Conservation (phyloP, 2,797 vertebrate genomes). For the Siniperca scherzeri region DNA sequence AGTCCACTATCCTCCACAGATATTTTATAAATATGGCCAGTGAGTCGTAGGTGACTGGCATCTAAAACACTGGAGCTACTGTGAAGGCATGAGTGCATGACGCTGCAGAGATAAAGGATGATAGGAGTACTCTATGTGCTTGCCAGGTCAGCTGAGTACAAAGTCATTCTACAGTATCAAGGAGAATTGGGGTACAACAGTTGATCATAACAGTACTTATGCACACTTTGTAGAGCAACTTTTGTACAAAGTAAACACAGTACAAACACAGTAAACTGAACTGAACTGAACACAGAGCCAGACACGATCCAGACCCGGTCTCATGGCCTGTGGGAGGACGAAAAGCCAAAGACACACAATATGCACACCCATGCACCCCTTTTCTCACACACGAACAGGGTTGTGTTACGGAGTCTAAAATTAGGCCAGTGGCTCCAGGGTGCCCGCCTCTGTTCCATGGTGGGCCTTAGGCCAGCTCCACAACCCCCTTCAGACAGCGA, state of each 20-base stretch:
- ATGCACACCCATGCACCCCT: conserved; percentile 38
- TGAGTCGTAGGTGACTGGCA: conserved; percentile 43
- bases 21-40: conserved; percentile 33
- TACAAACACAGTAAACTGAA: conserved; percentile 28
- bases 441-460: conserved; percentile 62
- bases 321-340: conserved; percentile 36
- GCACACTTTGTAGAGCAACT: conserved; percentile 30
- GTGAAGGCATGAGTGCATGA: conserved; percentile 54
- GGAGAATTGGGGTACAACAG: conserved; percentile 29
- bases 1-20: conserved; percentile 16
- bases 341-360: conserved; percentile 46
- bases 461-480: conserved; percentile 66
- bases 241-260: conserved; percentile 8
- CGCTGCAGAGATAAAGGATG: conserved; percentile 60
- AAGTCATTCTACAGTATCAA: conserved; percentile 57
- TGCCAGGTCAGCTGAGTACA: conserved; percentile 61
- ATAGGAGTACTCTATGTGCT: conserved; percentile 53
- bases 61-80: conserved; percentile 55
- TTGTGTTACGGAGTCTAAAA: conserved; percentile 83
- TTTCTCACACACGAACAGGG: conserved; percentile 68
- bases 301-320: conserved; percentile 28
- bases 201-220: conserved; percentile 17
- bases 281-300: conserved; percentile 32
- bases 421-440: conserved; percentile 79
- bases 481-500: conserved; percentile 62